phyloP scores from a whole-genome alignment of 2,888 invertebrate genomes.

The Tachina lurida region DNA sequence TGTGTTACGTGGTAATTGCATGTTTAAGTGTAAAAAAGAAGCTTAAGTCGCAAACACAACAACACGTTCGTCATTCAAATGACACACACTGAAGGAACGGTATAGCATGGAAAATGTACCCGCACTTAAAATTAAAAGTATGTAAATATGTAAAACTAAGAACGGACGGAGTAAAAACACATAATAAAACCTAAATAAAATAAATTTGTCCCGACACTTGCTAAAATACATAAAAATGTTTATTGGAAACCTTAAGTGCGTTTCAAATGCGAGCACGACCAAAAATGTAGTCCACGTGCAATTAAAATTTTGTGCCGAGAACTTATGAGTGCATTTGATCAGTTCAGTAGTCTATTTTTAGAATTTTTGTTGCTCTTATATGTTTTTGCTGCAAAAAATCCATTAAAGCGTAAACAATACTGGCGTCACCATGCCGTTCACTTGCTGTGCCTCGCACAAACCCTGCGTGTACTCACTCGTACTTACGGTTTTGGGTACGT shows the following conservation, averaged over 20 bases:
- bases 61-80: conserved; percentile 9
- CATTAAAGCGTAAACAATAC: conserved; percentile 70
- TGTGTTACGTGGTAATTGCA: conserved; percentile 71
- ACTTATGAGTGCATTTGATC: conserved; percentile 30
- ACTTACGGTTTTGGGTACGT: neutral
- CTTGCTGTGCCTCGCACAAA: conserved; percentile 72
- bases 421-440: conserved; percentile 79
- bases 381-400: conserved; percentile 43
- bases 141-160: conserved; percentile 4
- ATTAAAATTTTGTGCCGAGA: conserved; percentile 44
- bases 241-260: conserved; percentile 43
- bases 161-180: neutral
- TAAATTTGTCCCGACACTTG: conserved; percentile 32
- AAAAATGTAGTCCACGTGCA: conserved; percentile 51
- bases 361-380: neutral
- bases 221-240: conserved; percentile 9
- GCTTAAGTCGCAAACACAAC: conserved; percentile 50
- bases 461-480: conserved; percentile 2
- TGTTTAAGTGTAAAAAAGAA: conserved; percentile 72
- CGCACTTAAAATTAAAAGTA: conserved; percentile 47
- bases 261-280: conserved; percentile 24
- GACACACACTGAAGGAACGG: conserved; percentile 31
- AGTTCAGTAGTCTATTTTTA: conserved; percentile 2
- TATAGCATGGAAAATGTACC: conserved; percentile 51
- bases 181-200: conserved; percentile 3